Evolutionary conservation across 2,113 vertebrate genomes (phyloP).

Genomic region (Sterrhoptilus dennistouni): DNA sequence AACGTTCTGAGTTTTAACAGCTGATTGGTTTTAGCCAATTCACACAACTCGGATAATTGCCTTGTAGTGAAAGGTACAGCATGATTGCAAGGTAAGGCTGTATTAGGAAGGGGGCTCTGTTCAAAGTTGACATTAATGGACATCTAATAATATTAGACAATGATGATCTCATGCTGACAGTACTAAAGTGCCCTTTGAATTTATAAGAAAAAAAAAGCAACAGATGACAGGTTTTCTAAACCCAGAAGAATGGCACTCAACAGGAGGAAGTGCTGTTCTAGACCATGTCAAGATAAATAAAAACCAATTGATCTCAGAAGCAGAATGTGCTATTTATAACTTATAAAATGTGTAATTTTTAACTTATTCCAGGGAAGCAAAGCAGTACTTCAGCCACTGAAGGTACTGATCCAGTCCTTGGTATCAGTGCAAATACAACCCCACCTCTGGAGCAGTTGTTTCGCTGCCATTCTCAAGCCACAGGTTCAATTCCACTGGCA

Average conservation of each 20-base stretch:
- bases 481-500: background rate
- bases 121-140: background rate
- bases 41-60: background rate
- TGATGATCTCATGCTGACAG: background rate
- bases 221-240: background rate
- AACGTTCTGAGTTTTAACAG: background rate
- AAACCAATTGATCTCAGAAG: background rate
- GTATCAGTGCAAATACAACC: rapidly evolving
- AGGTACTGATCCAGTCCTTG: background rate
- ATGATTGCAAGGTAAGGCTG: background rate
- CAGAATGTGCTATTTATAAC: background rate
- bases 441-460: background rate
- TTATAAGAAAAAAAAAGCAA: background rate
- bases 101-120: background rate
- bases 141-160: background rate
- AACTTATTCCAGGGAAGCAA: background rate
- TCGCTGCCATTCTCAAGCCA: background rate
- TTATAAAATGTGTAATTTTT: background rate
- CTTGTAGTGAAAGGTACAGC: background rate
- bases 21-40: slow-evolving; percentile 15
- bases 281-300: background rate
- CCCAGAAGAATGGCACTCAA: background rate
- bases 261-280: background rate
- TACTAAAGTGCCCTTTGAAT: background rate
- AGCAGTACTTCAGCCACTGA: background rate